Base-by-base conservation (phyloP, 2,113 vertebrate species). In the Hemibagrus wyckioides region DNA sequence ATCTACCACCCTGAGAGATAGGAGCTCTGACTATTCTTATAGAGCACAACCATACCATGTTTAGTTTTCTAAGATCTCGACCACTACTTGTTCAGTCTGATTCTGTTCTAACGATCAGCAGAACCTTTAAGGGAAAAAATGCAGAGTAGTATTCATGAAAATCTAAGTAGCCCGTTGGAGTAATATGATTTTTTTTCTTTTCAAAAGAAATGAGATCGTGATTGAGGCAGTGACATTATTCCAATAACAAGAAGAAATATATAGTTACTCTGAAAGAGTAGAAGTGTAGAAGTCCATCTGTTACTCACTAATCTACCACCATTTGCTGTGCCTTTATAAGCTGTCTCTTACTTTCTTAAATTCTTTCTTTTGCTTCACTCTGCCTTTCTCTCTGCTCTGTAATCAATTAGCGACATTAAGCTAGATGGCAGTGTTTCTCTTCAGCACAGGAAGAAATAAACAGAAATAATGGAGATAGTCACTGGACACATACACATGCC, bases 351-450 rank as follows among this genome's bases (percentile, higher is more conserved):
- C 54, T 48, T 69, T 15, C 41, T 63, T 30, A 7, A 19, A 25
- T 14, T 39, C 65, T 75, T 39, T 75, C 52, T 33, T 9, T 59
- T 2, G 0, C 13, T 81, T 73, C 36, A 7, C 50, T 4, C 79
- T 57, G 50, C 28, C 65, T 82, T 71, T 67, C 36, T 75, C 84
- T 88, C 71, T 79, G 59, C 54, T 75, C 71, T 75, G 67, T 80
- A 71, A 87, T 89, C 77, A 91, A 90, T 90, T 85, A 89, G 81
- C 21, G 41, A 80, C 82, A 44, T 81, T 86, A 84, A 92, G 93
- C 92, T 92, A 92, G 92, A 90, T 93, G 93, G 90, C 92, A 90
- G 86, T 91, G 90, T 92, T 92, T 91, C 77, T 90, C 91, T 92
- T 88, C 77, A 88, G 1, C 39, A 17, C 33, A 30, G n/a, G 63